Conservation (phyloP, 2,888 invertebrate species). For the Stenchaetothrips biformis region DNA sequence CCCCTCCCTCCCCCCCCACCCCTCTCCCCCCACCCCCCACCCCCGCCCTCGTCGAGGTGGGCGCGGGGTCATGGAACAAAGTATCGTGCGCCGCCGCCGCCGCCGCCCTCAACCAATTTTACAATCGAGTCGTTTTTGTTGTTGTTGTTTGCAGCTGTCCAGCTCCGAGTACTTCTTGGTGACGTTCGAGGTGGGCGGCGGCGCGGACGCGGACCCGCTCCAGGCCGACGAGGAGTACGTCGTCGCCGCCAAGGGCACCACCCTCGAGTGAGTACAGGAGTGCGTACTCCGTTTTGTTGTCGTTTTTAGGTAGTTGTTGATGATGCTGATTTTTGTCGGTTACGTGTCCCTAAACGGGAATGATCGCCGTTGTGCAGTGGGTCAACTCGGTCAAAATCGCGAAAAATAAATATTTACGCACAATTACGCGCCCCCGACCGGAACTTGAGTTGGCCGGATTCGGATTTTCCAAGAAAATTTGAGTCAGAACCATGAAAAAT, state of each 20-base stretch:
- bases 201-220: conserved; percentile 45
- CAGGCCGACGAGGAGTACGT: conserved; percentile 59
- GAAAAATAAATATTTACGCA: no score
- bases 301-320: no score
- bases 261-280: conserved; percentile 57
- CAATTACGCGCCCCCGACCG: no score
- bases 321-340: no score
- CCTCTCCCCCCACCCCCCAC: conserved; percentile 40
- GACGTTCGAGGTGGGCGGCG: conserved; percentile 57
- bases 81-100: background rate
- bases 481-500: no score
- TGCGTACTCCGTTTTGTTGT: no score
- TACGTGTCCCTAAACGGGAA: no score
- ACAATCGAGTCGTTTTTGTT: background rate
- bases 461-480: no score
- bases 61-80: background rate
- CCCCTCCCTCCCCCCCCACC: conserved; percentile 40
- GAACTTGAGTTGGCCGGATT: no score
- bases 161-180: conserved; percentile 70
- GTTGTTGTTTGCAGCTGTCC: conserved; percentile 51
- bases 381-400: no score
- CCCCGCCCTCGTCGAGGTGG: background rate
- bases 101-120: background rate
- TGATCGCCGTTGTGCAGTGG: no score
- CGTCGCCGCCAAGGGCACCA: conserved; percentile 60